Conservation (phyloP, 1,140 invertebrate genomes). For the Callitettix versicolor region DNA sequence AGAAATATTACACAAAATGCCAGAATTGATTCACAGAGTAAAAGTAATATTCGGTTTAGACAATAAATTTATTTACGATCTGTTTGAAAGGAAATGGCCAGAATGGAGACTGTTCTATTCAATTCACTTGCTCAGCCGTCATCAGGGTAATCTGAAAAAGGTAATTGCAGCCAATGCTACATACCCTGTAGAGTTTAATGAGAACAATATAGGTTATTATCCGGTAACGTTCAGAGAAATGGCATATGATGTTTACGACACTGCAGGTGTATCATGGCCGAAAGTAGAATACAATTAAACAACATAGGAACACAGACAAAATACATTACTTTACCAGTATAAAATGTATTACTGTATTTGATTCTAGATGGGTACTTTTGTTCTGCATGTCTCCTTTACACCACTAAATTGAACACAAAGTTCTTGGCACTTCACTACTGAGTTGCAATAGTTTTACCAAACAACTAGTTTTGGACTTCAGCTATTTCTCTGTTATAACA, state of each 20-base stretch:
- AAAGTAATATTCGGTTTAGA: neutral
- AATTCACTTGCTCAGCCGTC: constrained; percentile 14
- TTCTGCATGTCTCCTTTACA: too few species aligned
- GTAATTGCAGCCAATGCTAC: constrained; percentile 6
- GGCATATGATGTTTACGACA: constrained; percentile 12
- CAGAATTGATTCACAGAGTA: neutral
- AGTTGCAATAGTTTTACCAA: too few species aligned
- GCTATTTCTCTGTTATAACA: too few species aligned
- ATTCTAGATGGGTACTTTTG: too few species aligned
- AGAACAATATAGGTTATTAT: constrained; percentile 14
- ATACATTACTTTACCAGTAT: too few species aligned
- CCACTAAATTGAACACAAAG: too few species aligned
- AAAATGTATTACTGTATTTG: too few species aligned
- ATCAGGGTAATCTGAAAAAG: constrained; percentile 15
- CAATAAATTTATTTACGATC: neutral
- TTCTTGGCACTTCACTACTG: too few species aligned
- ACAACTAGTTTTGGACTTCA: too few species aligned
- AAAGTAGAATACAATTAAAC: too few species aligned
- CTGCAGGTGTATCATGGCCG: neutral
- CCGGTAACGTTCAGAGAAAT: constrained; percentile 16
- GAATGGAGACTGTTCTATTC: constrained; percentile 11
- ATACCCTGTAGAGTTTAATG: constrained; percentile 11
- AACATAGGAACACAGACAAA: too few species aligned
- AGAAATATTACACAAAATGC: neutral
- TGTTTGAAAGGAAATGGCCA: neutral